phyloP scores from a whole-genome alignment of 2,888 invertebrate genomes.

The Nowickia ferox region DNA sequence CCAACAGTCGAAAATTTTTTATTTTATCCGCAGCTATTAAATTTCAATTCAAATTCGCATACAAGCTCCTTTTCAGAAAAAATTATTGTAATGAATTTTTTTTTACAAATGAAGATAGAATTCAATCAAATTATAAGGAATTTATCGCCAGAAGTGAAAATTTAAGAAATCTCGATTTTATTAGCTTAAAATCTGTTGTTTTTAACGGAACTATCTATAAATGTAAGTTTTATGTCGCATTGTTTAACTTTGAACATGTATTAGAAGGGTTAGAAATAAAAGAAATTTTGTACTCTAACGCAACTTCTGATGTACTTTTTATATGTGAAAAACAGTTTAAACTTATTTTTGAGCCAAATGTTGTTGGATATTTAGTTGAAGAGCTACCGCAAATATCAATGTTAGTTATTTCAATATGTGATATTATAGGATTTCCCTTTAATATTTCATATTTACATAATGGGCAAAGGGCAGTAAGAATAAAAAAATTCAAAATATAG shows the following conservation, averaged over 20 bases:
- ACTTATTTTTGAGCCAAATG: not conserved
- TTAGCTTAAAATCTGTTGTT: not conserved
- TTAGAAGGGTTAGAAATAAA: not conserved
- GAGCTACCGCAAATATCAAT: no score
- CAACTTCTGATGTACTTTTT: no score
- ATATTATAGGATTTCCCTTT: not conserved
- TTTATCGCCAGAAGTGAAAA: not conserved
- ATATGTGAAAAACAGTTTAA: not conserved
- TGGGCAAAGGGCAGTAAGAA: conserved; percentile 12
- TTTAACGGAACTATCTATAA: conserved; percentile 18
- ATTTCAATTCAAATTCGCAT: conserved; percentile 21
- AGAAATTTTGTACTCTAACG: no score
- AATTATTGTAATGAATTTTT: conserved; percentile 10
- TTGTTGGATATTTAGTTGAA: conserved; percentile 10
- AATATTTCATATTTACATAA: conserved; percentile 1
- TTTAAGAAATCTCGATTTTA: not conserved
- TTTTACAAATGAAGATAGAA: not conserved
- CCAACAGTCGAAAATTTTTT: conserved; percentile 1
- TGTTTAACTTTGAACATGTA: not conserved
- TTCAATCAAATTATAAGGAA: not conserved
- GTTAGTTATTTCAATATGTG: no score
- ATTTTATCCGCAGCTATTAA: no score
- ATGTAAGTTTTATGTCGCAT: not conserved
- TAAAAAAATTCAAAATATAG: not conserved
- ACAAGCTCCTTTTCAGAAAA: not conserved